A percentile compares a stretch with the other conserved stretches of the same genome.
These are phyloP conservation scores for Cantharis flavilabris DNA, from an alignment of 2,888 invertebrate species.

Conservation along the genomic window DNA sequence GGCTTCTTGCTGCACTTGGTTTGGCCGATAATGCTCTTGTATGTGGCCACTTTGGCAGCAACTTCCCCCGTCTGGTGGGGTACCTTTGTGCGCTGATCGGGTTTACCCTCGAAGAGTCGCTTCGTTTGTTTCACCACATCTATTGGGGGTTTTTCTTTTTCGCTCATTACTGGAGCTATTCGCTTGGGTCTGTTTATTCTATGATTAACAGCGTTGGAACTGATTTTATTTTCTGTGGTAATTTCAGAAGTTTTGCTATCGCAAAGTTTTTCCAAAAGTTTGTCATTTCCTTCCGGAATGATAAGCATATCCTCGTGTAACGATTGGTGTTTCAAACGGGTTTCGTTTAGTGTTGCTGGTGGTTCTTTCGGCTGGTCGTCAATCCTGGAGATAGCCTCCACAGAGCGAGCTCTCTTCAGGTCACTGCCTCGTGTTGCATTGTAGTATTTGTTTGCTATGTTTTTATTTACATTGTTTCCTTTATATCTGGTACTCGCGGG, in stretches of 20 bases:
- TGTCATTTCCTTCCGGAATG: conserved; percentile 48
- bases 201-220: conserved; percentile 27
- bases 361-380: conserved; percentile 49
- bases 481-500: conserved; percentile 41
- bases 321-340: conserved; percentile 49
- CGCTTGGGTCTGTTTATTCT: conserved; percentile 61
- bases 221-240: conserved; percentile 29
- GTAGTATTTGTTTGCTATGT: conserved; percentile 56
- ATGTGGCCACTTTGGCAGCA: conserved; percentile 67
- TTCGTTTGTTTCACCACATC: conserved; percentile 88
- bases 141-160: conserved; percentile 82
- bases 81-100: conserved; percentile 59
- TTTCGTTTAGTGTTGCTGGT: conserved; percentile 26
- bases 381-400: conserved; percentile 78
- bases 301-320: conserved; percentile 59
- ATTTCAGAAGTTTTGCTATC: conserved; percentile 33
- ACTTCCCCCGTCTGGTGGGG: conserved; percentile 64
- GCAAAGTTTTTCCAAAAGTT: conserved; percentile 36
- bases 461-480: conserved; percentile 41
- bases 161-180: conserved; percentile 68
- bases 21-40: conserved; percentile 66
- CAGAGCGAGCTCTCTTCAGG: conserved; percentile 84
- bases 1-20: conserved; percentile 54
- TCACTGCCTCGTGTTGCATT: conserved; percentile 61
- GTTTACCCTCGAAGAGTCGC: conserved; percentile 78